A percentile compares a stretch with the other conserved stretches of the same genome.
Conservation (phyloP, 2,797 vertebrate species). For the Cirrhinus mrigala region DNA sequence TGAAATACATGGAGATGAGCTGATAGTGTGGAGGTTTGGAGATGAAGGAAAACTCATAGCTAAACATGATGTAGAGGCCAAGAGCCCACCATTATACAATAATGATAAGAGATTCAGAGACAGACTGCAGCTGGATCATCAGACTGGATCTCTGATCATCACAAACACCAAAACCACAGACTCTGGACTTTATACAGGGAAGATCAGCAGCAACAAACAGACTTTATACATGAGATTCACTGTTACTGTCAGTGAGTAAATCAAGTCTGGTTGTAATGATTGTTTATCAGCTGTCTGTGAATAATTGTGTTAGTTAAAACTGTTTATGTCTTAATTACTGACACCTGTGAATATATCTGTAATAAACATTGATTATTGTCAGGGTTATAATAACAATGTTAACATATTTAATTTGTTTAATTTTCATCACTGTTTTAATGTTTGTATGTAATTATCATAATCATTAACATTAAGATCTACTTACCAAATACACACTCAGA, state of each 20-base stretch:
- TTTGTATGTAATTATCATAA: too few species aligned
- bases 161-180: not conserved
- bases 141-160: not conserved
- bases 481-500: too few species aligned
- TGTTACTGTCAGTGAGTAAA: not conserved
- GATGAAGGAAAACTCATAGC: not conserved
- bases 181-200: not conserved
- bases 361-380: too few species aligned
- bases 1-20: rapidly evolving
- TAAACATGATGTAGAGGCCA: not conserved
- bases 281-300: not conserved
- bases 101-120: not conserved
- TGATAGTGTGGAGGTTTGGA: not conserved
- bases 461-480: too few species aligned
- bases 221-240: rapidly evolving
- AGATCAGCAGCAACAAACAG: not conserved
- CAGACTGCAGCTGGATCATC: not conserved
- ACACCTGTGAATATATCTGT: too few species aligned
- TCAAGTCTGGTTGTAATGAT: not conserved
- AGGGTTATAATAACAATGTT: too few species aligned
- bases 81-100: not conserved
- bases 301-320: not conserved
- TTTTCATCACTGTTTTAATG: too few species aligned
- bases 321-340: too few species aligned
- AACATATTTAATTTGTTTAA: too few species aligned